Evolutionary conservation across 92 coral and sea anemone species (phyloP), one percentile per base, ranked within the genome.

Genomic region (Scolanthus callimorphus): DNA sequence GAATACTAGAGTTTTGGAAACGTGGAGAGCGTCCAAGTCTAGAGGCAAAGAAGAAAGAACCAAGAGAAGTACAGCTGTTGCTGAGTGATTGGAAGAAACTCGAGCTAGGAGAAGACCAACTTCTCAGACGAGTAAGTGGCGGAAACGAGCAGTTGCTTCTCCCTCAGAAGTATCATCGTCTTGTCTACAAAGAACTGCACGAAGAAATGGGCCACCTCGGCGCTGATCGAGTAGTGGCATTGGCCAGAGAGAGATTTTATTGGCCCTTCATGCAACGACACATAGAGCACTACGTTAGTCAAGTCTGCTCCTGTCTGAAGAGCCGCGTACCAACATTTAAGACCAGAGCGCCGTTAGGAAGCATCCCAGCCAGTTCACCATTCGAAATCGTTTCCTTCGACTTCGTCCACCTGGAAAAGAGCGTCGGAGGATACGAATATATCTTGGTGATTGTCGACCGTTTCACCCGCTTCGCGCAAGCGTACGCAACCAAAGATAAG

Each of bases 201-300:
- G 60, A 82, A 64, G 82, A 81, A 54, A 75, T 78, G 79, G 58
- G 79, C 31, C 84, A 60, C 23, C 21, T 77, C 15, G 78, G 84
- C 24, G 45, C 46, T 21, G 85, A 73, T 44, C 51, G 85, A 49
- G 75, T 73, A 29, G 41, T 70, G 17, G 63, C 69, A 12, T 67
- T 78, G 1, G 60, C 84, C 4, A 70, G 70, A 39, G 65, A 60
- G 41, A 41, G 70, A 51, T 69, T 76, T 47, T 76, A 10, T 28
- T 76, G 77, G 83, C 83, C 77, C 8, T 27, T 24, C 28, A 75
- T 66, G 76, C 70, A 67, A 45, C 25, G 63, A 23, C 69, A 75
- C 51, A 75, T 67, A 21, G 76, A 75, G 50, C 82, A 66, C n/a
- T 50, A 17, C 49, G 67, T 57, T 27, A 63, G 63, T 11, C 44